Conservation (phyloP, 2,888 invertebrate genomes). For the Sacculina carcini region DNA sequence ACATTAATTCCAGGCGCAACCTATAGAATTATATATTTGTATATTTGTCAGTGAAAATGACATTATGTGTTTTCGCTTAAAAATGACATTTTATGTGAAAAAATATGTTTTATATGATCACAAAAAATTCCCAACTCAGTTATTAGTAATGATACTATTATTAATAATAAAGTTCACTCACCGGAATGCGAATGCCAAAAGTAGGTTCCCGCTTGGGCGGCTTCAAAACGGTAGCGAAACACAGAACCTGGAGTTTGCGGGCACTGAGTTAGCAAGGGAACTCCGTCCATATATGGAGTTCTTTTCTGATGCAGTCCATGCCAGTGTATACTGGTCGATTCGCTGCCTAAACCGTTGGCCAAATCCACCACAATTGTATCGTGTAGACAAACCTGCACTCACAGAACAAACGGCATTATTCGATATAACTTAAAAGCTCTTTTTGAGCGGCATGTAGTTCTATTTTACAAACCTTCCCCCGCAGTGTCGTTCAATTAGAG, state of each 20-base stretch:
- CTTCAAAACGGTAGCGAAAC: constrained; percentile 16
- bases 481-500: background rate
- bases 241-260: constrained; percentile 19
- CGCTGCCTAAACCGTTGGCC: constrained; percentile 18
- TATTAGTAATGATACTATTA: too few species aligned
- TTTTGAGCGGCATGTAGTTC: too few species aligned
- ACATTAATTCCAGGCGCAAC: too few species aligned
- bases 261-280: constrained; percentile 22
- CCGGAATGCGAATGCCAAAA: constrained; percentile 20
- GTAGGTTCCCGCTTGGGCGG: constrained; percentile 18
- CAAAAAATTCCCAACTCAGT: too few species aligned
- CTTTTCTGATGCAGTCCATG: constrained; percentile 22
- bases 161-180: too few species aligned
- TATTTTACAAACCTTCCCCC: too few species aligned
- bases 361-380: constrained; percentile 21
- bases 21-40: too few species aligned
- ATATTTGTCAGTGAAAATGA: too few species aligned
- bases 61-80: too few species aligned
- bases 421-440: too few species aligned
- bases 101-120: too few species aligned
- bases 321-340: constrained; percentile 25
- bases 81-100: too few species aligned
- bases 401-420: background rate
- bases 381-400: constrained; percentile 18
- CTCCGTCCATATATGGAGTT: constrained; percentile 22